These are phyloP conservation scores for Corticium candelabrum DNA, from an alignment of 37 sponge, comb jelly and placozoan species.

Conservation along the genomic window DNA sequence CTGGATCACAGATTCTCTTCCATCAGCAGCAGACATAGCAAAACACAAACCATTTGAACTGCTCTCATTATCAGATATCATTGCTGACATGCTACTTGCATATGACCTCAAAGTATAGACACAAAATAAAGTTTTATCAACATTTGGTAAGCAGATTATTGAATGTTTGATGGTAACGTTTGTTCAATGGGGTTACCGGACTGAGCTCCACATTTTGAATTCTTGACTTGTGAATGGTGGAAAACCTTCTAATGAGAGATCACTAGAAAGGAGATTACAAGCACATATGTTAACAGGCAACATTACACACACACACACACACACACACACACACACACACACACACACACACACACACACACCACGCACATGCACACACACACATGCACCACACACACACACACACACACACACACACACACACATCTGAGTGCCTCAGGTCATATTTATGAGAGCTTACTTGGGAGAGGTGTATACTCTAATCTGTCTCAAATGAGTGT, in stretches of 20 bases:
- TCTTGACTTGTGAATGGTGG: background rate
- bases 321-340: too few relatives aligned
- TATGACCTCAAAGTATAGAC: slow-evolving; percentile 27
- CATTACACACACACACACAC: too few relatives aligned
- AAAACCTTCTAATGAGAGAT: background rate
- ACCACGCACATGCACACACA: too few relatives aligned
- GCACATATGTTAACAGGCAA: too few relatives aligned
- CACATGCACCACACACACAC: too few relatives aligned
- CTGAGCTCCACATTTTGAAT: background rate
- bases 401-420: too few relatives aligned
- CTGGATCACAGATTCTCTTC: slow-evolving; percentile 90
- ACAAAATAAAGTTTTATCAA: too few relatives aligned
- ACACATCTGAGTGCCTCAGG: background rate
- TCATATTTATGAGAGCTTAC: background rate
- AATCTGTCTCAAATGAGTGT: slow-evolving; percentile 82
- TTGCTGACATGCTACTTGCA: slow-evolving; percentile 56
- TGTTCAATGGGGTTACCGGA: too few relatives aligned
- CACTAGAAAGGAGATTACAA: background rate
- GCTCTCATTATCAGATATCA: slow-evolving; percentile 55
- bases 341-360: too few relatives aligned
- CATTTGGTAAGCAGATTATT: too few relatives aligned
- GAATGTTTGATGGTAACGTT: too few relatives aligned
- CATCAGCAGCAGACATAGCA: slow-evolving; percentile 41
- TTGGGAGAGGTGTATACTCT: slow-evolving; percentile 55
- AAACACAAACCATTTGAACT: slow-evolving; percentile 54